Base-by-base conservation (phyloP, 2,113 vertebrate genomes). In the Anolis sagrei region DNA sequence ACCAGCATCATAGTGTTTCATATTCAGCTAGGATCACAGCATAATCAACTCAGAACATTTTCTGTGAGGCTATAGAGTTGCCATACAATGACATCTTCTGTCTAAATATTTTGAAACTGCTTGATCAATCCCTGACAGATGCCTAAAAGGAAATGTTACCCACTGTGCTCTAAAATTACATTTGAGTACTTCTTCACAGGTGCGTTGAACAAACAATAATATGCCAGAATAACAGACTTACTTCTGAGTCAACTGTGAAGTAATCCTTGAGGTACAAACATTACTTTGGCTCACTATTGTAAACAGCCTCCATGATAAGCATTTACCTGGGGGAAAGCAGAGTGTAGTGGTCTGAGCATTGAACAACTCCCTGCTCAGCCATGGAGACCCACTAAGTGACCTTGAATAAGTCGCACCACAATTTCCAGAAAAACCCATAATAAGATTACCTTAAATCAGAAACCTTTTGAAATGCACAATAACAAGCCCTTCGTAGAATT, bases 81-180 rank as follows among this genome's bases (percentile, higher is more conserved):
- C 74, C 21, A 29, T 48, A 68, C n/a, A 29, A 25, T 34, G 13
- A 68, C 74, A 75, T 23, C 48, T 81, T 54, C 79, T 49, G 80
- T 80, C 73, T 93, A 92, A 87, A 90, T 87, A 36, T 89, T 94
- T 92, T 93, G 89, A 94, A 83, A 81, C 80, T 32, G 51, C 21
- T 34, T 75, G 76, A 74, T 70, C 84, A 29, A 74, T 27, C 84
- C 81, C 78, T 90, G 87, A 70, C 85, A 84, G 83, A 91, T 86
- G 83, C 89, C 89, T 84, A 89, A 85, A 76, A 92, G 75, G 82
- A 84, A 76, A 7, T 62, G 83, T 80, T 86, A 85, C 74, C 48
- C 79, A 91, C 86, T 90, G 70, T 10, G 25, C 90, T 89, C 86
- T 90, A 90, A 91, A 75, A 89, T 84, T 68, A 85, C 76, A 86